A percentile compares a stretch with the other conserved stretches of the same genome.
Evolutionary conservation across 53 echinoderm and acorn worm species (phyloP).

Genomic region (Hippasteria phrygiana): DNA sequence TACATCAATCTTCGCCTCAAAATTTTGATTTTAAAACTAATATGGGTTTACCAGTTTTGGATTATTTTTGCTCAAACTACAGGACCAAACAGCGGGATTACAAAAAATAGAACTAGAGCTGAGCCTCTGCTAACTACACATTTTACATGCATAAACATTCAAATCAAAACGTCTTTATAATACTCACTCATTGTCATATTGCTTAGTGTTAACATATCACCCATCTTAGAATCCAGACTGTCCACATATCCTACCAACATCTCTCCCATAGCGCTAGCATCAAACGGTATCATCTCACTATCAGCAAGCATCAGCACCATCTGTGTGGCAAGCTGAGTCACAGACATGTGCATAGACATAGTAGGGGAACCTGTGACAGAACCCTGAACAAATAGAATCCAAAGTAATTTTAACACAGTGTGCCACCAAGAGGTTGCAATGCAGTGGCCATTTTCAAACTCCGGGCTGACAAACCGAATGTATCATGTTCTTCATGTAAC

Average conservation of each 20-base stretch:
- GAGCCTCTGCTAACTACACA: too few species aligned
- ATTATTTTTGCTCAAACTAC: too few species aligned
- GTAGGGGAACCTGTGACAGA: constrained; percentile 18
- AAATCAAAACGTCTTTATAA: not conserved
- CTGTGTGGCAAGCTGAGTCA: constrained; percentile 68
- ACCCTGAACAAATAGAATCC: constrained; percentile 33
- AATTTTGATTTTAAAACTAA: too few species aligned
- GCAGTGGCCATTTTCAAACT: too few species aligned
- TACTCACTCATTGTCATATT: constrained; percentile 50
- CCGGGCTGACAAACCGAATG: too few species aligned
- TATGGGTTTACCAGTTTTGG: too few species aligned
- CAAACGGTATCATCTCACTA: constrained; percentile 65
- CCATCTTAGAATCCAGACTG: constrained; percentile 55
- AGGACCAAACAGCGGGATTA: too few species aligned
- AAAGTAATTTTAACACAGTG: not conserved
- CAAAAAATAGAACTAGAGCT: too few species aligned
- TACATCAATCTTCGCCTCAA: too few species aligned
- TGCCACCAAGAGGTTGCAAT: too few species aligned
- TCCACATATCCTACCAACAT: constrained; percentile 64
- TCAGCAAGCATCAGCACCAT: constrained; percentile 72
- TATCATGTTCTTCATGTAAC: too few species aligned
- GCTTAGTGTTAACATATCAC: constrained; percentile 12
- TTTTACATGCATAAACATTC: not conserved
- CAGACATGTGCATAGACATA: constrained; percentile 37
- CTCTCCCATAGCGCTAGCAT: constrained; percentile 61